These are phyloP conservation scores for Trachops cirrhosus DNA, from an alignment of 2,797 vertebrate genomes.

Conservation along the genomic window DNA sequence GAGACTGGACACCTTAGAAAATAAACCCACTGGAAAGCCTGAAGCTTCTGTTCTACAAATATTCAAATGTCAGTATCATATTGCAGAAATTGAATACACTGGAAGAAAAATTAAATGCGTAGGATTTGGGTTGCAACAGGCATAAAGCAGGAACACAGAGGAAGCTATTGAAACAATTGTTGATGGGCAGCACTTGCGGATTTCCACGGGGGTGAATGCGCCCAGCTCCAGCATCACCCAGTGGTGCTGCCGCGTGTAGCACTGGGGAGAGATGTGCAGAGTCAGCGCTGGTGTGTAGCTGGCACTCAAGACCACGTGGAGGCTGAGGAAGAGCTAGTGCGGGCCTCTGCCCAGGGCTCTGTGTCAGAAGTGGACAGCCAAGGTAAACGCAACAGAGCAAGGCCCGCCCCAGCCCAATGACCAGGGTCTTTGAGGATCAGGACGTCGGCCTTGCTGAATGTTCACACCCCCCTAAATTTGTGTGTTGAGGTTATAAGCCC, in stretches of 20 bases:
- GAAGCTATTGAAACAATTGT: background rate
- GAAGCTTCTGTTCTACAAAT: background rate
- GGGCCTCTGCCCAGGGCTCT: background rate
- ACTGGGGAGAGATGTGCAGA: background rate
- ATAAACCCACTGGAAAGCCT: too few relatives aligned
- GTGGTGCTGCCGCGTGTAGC: background rate
- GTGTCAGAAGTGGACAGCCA: rapidly evolving
- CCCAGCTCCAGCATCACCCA: too few relatives aligned
- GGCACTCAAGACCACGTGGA: background rate
- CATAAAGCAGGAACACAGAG: background rate
- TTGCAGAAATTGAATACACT: background rate
- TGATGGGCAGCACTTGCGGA: background rate
- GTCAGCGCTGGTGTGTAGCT: too few relatives aligned
- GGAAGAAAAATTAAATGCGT: background rate
- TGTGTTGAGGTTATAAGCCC: background rate
- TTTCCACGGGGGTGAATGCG: background rate
- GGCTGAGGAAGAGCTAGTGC: background rate
- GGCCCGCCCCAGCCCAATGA: background rate
- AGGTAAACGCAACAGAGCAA: background rate
- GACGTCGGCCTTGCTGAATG: background rate
- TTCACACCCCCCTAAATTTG: background rate
- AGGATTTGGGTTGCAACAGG: background rate
- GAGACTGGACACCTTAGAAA: background rate
- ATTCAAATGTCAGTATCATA: background rate
- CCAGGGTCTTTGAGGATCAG: background rate